Conservation (phyloP, 2,797 vertebrate genomes). For the Botia kubotai region DNA sequence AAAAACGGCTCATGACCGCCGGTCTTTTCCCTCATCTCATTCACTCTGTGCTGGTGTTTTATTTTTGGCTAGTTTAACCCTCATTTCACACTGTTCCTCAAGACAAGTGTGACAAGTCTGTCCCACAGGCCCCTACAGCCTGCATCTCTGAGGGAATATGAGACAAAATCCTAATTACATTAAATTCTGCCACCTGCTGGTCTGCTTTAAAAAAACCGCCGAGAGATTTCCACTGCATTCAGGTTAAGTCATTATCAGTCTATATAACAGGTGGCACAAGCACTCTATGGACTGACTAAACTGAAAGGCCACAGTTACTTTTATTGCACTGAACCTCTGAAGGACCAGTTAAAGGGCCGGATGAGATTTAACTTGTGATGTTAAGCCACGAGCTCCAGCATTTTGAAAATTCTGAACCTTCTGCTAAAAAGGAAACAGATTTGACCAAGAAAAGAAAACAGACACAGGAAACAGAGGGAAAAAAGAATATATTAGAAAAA, state of each 20-base stretch:
- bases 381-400: neutral
- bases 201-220: neutral
- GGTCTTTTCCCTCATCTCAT: constrained; percentile 67
- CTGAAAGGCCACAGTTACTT: neutral
- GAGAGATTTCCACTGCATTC: neutral
- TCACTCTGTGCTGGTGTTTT: constrained; percentile 76
- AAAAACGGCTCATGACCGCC: constrained; percentile 58
- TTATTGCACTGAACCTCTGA: neutral
- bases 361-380: neutral
- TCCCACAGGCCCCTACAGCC: neutral
- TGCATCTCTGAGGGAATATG: neutral
- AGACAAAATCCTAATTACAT: neutral
- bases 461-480: too few relatives aligned
- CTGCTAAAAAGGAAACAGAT: neutral
- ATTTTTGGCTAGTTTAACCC: constrained; percentile 72
- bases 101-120: neutral
- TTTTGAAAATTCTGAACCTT: constrained; percentile 9
- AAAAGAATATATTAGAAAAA: neutral
- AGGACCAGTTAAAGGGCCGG: neutral
- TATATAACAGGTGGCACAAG: neutral
- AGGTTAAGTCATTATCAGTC: neutral
- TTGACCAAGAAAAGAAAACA: neutral
- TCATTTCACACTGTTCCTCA: constrained; percentile 60
- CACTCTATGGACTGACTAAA: neutral
- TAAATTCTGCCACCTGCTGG: neutral